phyloP scores from a whole-genome alignment of 2,113 vertebrate species.

The Tragulus kanchil region DNA sequence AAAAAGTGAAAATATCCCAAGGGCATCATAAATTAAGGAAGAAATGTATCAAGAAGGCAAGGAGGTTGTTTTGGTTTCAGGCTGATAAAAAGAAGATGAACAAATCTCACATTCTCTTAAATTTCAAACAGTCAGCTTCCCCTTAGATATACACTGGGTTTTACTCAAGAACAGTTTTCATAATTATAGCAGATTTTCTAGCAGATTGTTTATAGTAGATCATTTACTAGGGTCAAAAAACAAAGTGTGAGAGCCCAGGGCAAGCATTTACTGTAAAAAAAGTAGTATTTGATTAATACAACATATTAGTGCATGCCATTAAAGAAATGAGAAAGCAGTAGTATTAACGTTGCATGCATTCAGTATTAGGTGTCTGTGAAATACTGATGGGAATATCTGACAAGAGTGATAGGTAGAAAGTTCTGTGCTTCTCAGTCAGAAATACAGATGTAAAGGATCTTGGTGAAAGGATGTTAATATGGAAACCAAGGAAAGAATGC shows the following conservation, averaged over 20 bases:
- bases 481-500: neutral
- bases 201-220: too few species aligned
- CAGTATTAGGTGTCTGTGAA: neutral
- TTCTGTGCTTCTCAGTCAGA: neutral
- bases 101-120: neutral
- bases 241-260: neutral
- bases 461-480: neutral
- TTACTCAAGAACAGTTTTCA: neutral
- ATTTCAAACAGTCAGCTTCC: neutral
- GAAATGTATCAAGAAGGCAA: neutral
- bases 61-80: neutral
- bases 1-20: neutral
- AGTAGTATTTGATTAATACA: neutral
- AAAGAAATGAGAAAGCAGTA: neutral
- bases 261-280: neutral
- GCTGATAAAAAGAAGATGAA: neutral
- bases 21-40: neutral
- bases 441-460: neutral
- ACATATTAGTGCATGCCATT: neutral
- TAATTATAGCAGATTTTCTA: neutral
- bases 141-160: neutral
- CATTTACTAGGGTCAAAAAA: neutral
- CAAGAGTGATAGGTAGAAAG: neutral
- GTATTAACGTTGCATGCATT: neutral
- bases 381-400: neutral